These are phyloP conservation scores for Masticophis lateralis DNA, from an alignment of 2,797 vertebrate species.

Conservation along the genomic window DNA sequence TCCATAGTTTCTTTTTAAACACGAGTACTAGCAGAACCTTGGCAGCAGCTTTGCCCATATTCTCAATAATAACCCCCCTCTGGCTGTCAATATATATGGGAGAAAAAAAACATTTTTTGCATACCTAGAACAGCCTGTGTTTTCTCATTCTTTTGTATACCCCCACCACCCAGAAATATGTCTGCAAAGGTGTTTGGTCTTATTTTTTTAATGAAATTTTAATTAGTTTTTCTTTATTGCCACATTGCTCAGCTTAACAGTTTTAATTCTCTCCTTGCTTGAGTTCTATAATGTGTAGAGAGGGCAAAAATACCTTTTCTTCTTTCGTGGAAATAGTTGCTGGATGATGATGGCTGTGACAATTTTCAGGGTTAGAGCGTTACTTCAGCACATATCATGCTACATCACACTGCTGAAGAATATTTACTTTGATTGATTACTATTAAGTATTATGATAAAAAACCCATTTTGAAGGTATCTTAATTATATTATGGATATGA, in stretches of 20 bases:
- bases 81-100: conserved; percentile 73
- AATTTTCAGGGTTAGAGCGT: not conserved
- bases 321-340: conserved; percentile 15
- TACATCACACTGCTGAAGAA: not conserved
- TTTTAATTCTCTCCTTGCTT: conserved; percentile 62
- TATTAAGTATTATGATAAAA: not conserved
- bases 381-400: not conserved
- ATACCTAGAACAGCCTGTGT: conserved; percentile 67
- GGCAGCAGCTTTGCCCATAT: conserved; percentile 78
- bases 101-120: conserved; percentile 67
- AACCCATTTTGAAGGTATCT: not conserved
- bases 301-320: conserved; percentile 5
- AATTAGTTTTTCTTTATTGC: conserved; percentile 31
- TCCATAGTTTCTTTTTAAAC: conserved; percentile 86
- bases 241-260: conserved; percentile 50
- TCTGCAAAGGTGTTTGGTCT: conserved; percentile 42
- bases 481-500: not conserved
- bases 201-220: conserved; percentile 28
- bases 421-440: not conserved
- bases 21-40: conserved; percentile 73
- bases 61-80: conserved; percentile 80
- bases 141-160: conserved; percentile 69
- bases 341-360: not conserved
- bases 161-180: conserved; percentile 39
- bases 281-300: not conserved